phyloP scores from a whole-genome alignment of 1,140 invertebrate species.

The Drosophila takahashii region DNA sequence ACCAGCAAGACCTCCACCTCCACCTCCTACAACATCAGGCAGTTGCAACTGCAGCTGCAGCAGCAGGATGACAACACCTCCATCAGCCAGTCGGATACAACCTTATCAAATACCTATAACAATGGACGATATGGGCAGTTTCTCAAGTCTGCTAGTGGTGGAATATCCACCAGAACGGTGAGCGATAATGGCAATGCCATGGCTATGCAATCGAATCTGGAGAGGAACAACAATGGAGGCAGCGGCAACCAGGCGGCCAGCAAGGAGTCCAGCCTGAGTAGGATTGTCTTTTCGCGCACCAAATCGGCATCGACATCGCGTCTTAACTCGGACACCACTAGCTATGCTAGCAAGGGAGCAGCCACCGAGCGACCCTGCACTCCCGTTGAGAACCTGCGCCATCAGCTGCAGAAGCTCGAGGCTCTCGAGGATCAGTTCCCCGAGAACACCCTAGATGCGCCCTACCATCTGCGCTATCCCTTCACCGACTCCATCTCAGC shows the following conservation, averaged over 20 bases:
- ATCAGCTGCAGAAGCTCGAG: constrained; percentile 91
- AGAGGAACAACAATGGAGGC: constrained; percentile 71
- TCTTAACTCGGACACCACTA: constrained; percentile 85
- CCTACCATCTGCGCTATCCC: constrained; percentile 90
- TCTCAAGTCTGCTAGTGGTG: constrained; percentile 11
- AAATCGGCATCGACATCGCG: constrained; percentile 88
- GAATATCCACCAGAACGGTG: constrained; percentile 14
- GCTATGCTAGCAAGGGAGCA: constrained; percentile 36
- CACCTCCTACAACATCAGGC: constrained; percentile 59
- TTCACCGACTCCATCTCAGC: constrained; percentile 87
- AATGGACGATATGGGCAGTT: constrained; percentile 61
- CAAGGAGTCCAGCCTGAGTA: constrained; percentile 75
- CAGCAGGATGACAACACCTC: constrained; percentile 79
- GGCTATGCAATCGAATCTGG: constrained; percentile 46
- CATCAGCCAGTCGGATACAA: constrained; percentile 81
- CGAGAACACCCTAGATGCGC: constrained; percentile 88
- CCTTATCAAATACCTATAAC: constrained; percentile 78
- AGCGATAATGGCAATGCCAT: constrained; percentile 75
- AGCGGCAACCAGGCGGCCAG: constrained; percentile 13
- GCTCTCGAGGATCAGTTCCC: constrained; percentile 92
- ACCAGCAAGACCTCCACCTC: constrained; percentile 49
- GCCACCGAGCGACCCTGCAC: constrained; percentile 86
- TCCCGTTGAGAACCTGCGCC: constrained; percentile 90
- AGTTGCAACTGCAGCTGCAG: constrained; percentile 72
- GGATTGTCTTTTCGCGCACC: constrained; percentile 88